These are phyloP conservation scores for Garrulus glandarius DNA, from an alignment of 2,797 vertebrate species.

Conservation along the genomic window DNA sequence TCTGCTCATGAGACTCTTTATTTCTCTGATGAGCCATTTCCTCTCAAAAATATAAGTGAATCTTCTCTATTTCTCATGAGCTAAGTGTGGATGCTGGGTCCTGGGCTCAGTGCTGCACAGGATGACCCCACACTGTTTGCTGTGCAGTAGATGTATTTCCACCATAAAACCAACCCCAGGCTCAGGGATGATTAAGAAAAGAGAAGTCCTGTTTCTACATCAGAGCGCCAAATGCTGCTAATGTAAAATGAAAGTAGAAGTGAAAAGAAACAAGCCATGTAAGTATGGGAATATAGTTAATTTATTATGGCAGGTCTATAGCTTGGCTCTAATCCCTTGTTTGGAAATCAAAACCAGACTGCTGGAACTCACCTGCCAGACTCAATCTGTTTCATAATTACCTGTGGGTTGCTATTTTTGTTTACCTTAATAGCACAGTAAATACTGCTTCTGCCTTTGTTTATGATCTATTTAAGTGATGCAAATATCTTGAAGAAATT, in stretches of 20 bases:
- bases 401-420: conserved; percentile 62
- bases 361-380: conserved; percentile 65
- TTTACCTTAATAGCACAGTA: conserved; percentile 62
- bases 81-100: neutral
- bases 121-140: neutral
- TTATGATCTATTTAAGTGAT: conserved; percentile 40
- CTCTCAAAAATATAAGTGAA: neutral
- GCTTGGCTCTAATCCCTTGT: conserved; percentile 24
- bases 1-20: neutral
- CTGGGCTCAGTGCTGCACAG: neutral
- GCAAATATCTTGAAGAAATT: conserved; percentile 38
- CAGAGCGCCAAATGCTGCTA: conserved; percentile 29
- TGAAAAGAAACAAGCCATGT: conserved; percentile 50
- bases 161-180: neutral
- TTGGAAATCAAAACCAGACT: conserved; percentile 70
- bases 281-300: conserved; percentile 40
- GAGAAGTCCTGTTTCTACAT: neutral
- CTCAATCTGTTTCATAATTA: conserved; percentile 62
- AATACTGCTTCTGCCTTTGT: conserved; percentile 47
- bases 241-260: conserved; percentile 66
- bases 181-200: neutral
- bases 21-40: neutral
- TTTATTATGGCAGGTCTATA: conserved; percentile 47
- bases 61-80: neutral
- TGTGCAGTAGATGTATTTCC: neutral